Evolutionary conservation across 2,888 invertebrate species (phyloP).

Genomic region (Dione juno): DNA sequence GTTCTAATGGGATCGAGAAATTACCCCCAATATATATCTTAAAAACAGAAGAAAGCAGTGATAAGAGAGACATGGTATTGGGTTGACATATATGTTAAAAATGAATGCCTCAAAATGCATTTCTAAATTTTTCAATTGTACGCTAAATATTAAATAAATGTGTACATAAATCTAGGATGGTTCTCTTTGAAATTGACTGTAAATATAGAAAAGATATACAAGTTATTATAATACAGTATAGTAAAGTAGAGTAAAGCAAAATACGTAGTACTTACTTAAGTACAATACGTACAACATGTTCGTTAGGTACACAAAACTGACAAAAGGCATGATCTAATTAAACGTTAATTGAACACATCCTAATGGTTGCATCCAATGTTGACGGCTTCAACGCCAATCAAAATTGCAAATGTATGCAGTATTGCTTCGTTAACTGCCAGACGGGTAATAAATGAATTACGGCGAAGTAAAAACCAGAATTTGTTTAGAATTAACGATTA

Average conservation of each 20-base stretch:
- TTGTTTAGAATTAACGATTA: slow-evolving; percentile 44
- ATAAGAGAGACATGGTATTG: too few relatives aligned
- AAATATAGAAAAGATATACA: too few relatives aligned
- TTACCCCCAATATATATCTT: too few relatives aligned
- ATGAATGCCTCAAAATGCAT: too few relatives aligned
- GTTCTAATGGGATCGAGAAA: not conserved
- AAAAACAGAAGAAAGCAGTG: too few relatives aligned
- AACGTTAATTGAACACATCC: slow-evolving; percentile 44
- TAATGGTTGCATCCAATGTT: slow-evolving; percentile 38
- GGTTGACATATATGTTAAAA: too few relatives aligned
- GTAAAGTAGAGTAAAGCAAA: not conserved
- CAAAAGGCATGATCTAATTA: slow-evolving; percentile 41
- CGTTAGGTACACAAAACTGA: slow-evolving; percentile 8
- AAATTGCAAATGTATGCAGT: slow-evolving; percentile 76
- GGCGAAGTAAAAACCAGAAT: slow-evolving; percentile 53
- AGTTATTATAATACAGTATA: not conserved
- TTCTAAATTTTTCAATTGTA: too few relatives aligned
- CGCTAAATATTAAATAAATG: too few relatives aligned
- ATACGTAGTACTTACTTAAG: not conserved
- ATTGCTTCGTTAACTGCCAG: slow-evolving; percentile 74
- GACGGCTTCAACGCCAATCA: slow-evolving; percentile 68
- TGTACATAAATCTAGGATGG: too few relatives aligned
- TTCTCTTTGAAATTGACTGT: too few relatives aligned
- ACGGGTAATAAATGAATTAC: slow-evolving; percentile 61
- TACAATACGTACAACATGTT: not conserved